Evolutionary conservation across 30 jellyfish, hydroid and myxozoan species (phyloP).

Genomic region (Cassiopea xamachana): DNA sequence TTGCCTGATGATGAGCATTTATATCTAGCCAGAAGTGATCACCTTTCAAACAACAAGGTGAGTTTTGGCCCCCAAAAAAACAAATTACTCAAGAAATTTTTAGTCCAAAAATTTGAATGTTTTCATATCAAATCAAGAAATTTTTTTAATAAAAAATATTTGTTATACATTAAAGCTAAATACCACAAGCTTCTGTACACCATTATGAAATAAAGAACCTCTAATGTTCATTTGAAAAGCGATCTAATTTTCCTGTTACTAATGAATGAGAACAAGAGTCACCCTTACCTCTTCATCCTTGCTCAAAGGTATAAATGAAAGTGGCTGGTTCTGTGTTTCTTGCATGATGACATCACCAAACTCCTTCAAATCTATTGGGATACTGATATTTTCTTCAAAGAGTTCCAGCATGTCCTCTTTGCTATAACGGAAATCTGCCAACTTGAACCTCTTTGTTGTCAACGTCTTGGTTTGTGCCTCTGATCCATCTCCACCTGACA

Average conservation of each 20-base stretch:
- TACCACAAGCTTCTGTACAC: no score
- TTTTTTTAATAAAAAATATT: no score
- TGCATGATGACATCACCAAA: slow-evolving; percentile 88
- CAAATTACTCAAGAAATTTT: no score
- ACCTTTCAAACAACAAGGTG: no score
- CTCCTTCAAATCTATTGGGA: slow-evolving; percentile 86
- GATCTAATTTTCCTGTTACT: not conserved
- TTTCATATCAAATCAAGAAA: no score
- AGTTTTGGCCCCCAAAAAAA: no score
- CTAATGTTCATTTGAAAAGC: no score
- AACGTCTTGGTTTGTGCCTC: slow-evolving; percentile 84
- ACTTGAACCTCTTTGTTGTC: slow-evolving; percentile 81
- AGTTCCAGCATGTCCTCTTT: slow-evolving; percentile 98
- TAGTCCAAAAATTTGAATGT: no score
- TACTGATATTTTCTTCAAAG: slow-evolving; percentile 58
- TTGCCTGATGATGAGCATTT: no score
- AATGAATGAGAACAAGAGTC: not conserved
- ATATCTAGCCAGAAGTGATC: no score
- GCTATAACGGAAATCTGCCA: slow-evolving; percentile 99
- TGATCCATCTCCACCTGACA: slow-evolving; percentile 90
- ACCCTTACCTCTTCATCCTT: slow-evolving; percentile 97
- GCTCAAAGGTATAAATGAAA: slow-evolving; percentile 86
- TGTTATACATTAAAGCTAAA: no score
- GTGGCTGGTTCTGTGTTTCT: slow-evolving; percentile 85
- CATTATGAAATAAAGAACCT: no score